Base-by-base conservation (phyloP, 2,113 vertebrate species). In the Agapornis roseicollis region DNA sequence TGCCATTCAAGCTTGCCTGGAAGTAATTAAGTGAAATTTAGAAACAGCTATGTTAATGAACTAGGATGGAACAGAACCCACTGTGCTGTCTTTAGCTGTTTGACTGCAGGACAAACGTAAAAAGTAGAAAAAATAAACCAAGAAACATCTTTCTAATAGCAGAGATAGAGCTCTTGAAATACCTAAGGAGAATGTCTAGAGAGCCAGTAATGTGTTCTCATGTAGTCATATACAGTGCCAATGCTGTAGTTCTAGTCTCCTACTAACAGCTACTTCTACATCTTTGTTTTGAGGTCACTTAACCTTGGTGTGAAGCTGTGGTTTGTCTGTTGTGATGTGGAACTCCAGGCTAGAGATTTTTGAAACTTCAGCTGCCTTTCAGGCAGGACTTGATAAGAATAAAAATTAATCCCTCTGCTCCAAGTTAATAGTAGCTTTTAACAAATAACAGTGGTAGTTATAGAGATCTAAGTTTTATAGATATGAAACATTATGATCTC, bases 11-110 rank as follows among this genome's bases (percentile, higher is more conserved):
- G 74, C 70, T 92, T 94, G 86, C 91, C 89, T 95, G 85, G 93
- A 94, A 91, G 71, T 93, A 95, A 95, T 94, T 93, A 91, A 65
- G 81, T 89, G 94, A 94, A 94, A 95, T 91, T 95, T 94, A 94
- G 84, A 93, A 97, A 91, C 84, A 89, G 61, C 94, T 94, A 89
- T 85, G 85, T 73, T 95, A 87, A 91, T 93, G 81, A 89, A 35
- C 49, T 82, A 58, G 66, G 37, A 27, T 92, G 81, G 66, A 92
- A 58, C 53, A 70, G 63, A 71, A 91, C 65, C 65, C 65, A 61
- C 50, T 68, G 29, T 90, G 84, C 73, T 64, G 39, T 85, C 66
- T 91, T 76, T 70, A 94, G 88, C 71, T 77, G 37, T 93, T 82
- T 93, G 50, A 78, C 86, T 92, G 74, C 76, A 93, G 82, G 88